These are phyloP conservation scores for Drosophila nigrodunni DNA, from an alignment of 1,140 invertebrate genomes.

Conservation along the genomic window DNA sequence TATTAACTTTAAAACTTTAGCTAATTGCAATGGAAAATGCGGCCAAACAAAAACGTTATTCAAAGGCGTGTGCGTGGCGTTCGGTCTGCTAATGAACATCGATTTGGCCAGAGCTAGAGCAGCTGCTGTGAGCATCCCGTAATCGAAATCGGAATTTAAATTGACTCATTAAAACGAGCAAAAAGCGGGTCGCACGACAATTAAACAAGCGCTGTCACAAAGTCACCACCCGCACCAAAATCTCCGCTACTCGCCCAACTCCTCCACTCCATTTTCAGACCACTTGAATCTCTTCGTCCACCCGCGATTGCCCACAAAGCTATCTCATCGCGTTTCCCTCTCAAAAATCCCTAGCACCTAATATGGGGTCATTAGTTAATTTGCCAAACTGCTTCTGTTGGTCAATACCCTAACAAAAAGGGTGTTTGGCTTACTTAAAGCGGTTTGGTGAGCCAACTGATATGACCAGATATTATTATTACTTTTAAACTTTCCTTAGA, in stretches of 20 bases:
- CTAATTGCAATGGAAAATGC: conserved; percentile 78
- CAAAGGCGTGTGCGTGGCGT: conserved; percentile 21
- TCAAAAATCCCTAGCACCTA: conserved; percentile 33
- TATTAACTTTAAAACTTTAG: conserved; percentile 71
- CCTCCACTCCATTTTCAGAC: background rate
- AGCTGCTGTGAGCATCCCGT: conserved; percentile 52
- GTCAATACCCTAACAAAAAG: conserved; percentile 42
- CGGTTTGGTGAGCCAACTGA: background rate
- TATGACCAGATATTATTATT: too few relatives aligned
- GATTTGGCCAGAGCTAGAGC: conserved; percentile 63
- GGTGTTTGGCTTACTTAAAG: background rate
- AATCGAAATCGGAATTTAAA: conserved; percentile 83
- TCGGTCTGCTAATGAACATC: conserved; percentile 77
- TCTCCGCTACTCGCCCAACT: background rate
- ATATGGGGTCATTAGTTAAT: conserved; percentile 79
- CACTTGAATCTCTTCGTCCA: background rate
- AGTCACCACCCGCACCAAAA: conserved; percentile 1
- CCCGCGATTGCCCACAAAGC: background rate
- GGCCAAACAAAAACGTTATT: conserved; percentile 32
- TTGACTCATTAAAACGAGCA: conserved; percentile 80
- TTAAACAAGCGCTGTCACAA: conserved; percentile 68
- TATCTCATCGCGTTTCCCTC: background rate
- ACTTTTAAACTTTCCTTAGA: too few relatives aligned
- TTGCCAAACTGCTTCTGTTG: conserved; percentile 65
- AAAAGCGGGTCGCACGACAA: conserved; percentile 80